Conservation (phyloP, 2,888 invertebrate species). For the Papilio gigon region DNA sequence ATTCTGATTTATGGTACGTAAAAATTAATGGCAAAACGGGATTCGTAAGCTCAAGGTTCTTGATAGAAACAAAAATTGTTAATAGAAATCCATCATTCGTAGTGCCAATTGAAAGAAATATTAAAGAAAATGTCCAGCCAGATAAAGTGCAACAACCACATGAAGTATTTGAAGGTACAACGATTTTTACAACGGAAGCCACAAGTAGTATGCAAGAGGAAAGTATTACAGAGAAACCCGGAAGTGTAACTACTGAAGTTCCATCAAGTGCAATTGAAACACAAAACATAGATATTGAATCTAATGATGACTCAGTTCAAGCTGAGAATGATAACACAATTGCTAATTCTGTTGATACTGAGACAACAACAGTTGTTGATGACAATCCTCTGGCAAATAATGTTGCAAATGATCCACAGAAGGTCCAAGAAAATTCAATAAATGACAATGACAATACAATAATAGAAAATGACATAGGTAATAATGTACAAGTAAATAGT, state of each 20-base stretch:
- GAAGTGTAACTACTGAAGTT: conserved; percentile 41
- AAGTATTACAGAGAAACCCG: conserved; percentile 48
- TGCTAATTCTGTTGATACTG: conserved; percentile 1
- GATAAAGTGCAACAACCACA: conserved; percentile 71
- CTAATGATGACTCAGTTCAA: conserved; percentile 40
- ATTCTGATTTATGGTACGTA: conserved; percentile 85
- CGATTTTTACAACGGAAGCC: conserved; percentile 75
- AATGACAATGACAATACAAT: conserved; percentile 6
- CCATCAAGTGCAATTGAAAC: conserved; percentile 43
- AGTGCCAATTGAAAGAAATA: conserved; percentile 58
- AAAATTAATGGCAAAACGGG: conserved; percentile 86
- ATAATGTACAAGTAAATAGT: conserved; percentile 22
- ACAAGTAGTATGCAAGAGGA: conserved; percentile 43
- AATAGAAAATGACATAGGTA: conserved; percentile 1
- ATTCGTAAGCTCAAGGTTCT: conserved; percentile 82
- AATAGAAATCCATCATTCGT: conserved; percentile 61
- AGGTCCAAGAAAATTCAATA: neutral
- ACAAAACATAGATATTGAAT: conserved; percentile 40
- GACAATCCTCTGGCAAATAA: conserved; percentile 11
- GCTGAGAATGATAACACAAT: conserved; percentile 13
- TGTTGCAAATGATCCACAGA: neutral
- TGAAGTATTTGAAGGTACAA: conserved; percentile 86
- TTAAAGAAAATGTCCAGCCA: conserved; percentile 58
- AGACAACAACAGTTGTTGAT: neutral
- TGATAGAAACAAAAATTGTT: conserved; percentile 83